A percentile compares a stretch with the other conserved stretches of the same genome.
phyloP scores from a whole-genome alignment of 2,113 vertebrate species.

The Callorhinus ursinus region DNA sequence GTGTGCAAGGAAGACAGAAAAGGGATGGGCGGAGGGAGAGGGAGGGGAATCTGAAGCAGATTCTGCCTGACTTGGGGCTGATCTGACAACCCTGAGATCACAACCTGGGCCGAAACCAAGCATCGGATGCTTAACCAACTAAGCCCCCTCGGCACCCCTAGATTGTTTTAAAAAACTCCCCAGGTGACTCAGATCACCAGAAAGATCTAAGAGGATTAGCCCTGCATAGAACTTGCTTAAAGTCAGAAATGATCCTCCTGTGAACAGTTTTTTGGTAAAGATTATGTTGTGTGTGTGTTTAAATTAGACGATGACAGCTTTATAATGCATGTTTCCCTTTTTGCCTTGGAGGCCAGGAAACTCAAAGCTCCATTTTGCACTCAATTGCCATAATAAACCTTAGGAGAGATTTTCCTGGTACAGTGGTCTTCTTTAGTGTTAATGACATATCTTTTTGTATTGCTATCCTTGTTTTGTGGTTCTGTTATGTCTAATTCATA shows the following conservation, averaged over 20 bases:
- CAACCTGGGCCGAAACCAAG: background rate
- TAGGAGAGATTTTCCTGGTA: constrained; percentile 10
- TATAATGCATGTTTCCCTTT: background rate
- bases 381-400: background rate
- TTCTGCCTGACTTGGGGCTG: background rate
- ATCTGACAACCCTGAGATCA: background rate
- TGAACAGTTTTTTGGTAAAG: background rate
- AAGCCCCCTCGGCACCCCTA: background rate
- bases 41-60: background rate
- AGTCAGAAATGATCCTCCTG: background rate
- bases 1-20: background rate
- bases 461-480: background rate
- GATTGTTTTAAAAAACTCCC: background rate
- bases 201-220: background rate
- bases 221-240: background rate
- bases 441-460: background rate
- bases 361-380: background rate
- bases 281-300: background rate
- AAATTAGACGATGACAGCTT: background rate
- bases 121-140: background rate
- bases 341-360: background rate
- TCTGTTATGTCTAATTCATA: background rate
- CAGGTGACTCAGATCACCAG: background rate
- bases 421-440: background rate
- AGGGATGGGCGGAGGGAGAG: background rate